phyloP scores from a whole-genome alignment of 1,140 invertebrate species.

The Stegodyphus mimosarum region DNA sequence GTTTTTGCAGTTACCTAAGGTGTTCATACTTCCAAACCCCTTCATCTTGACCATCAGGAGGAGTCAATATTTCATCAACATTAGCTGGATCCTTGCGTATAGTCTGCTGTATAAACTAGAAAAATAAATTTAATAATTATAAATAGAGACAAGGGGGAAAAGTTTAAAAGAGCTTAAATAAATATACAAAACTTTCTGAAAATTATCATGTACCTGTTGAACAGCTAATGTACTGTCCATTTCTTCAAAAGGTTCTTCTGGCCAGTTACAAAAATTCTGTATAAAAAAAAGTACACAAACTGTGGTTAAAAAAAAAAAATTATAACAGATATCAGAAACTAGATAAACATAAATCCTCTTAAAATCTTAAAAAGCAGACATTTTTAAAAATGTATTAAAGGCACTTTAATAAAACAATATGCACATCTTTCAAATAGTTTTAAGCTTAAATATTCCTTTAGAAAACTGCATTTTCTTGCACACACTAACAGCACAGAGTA shows the following conservation, averaged over 20 bases:
- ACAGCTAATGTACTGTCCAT: constrained; percentile 99
- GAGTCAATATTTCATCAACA: constrained; percentile 93
- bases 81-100: constrained; percentile 93
- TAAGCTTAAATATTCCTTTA: too few relatives aligned
- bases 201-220: constrained; percentile 76
- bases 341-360: not conserved
- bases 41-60: constrained; percentile 97
- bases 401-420: too few relatives aligned
- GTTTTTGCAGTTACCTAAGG: constrained; percentile 75
- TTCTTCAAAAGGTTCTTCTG: constrained; percentile 97
- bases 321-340: not conserved
- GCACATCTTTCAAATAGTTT: too few relatives aligned
- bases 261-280: constrained; percentile 93
- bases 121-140: not conserved
- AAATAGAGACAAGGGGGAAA: not conserved
- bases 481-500: too few relatives aligned
- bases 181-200: not conserved
- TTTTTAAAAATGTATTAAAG: too few relatives aligned
- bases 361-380: not conserved
- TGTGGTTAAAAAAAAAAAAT: not conserved
- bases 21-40: constrained; percentile 99
- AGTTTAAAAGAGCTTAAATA: not conserved
- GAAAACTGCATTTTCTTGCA: too few relatives aligned
- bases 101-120: constrained; percentile 93
- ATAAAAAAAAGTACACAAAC: not conserved